A percentile compares a stretch with the other conserved stretches of the same genome.
Conservation (phyloP, 2,797 vertebrate genomes). For the Peromyscus eremicus region DNA sequence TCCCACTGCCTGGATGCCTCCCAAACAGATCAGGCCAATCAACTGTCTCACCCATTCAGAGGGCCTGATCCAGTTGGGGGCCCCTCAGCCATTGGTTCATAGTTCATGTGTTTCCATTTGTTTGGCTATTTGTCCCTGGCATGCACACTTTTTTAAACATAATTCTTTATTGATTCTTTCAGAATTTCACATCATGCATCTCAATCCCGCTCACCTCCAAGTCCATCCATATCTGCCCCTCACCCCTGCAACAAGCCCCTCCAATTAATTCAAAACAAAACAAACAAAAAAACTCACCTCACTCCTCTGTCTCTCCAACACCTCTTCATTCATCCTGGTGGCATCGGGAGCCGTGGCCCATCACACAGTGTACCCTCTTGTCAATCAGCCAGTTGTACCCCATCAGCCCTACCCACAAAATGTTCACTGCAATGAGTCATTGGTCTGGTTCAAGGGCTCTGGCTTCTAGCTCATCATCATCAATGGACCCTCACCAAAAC, state of each 20-base stretch:
- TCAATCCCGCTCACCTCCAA: not conserved
- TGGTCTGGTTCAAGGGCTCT: not conserved
- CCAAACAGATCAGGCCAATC: too few relatives aligned
- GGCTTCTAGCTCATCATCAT: not conserved
- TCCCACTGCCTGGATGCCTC: too few relatives aligned
- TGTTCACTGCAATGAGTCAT: not conserved
- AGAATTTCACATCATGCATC: not conserved
- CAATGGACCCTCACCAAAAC: not conserved
- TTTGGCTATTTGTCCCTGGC: too few relatives aligned
- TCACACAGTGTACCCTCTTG: not conserved
- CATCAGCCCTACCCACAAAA: not conserved
- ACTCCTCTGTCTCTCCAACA: not conserved
- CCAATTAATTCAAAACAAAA: not conserved
- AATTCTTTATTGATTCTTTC: not conserved
- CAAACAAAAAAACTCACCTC: not conserved
- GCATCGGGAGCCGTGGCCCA: accelerated
- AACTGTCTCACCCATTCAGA: too few relatives aligned
- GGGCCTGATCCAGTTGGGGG: too few relatives aligned
- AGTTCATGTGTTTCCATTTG: too few relatives aligned
- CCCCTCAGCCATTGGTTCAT: too few relatives aligned
- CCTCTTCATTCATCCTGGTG: not conserved
- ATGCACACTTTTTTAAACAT: not conserved
- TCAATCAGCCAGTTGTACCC: not conserved
- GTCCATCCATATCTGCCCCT: not conserved
- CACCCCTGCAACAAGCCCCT: not conserved